Conservation (phyloP, 2,888 invertebrate genomes). For the Rutpela maculata region DNA sequence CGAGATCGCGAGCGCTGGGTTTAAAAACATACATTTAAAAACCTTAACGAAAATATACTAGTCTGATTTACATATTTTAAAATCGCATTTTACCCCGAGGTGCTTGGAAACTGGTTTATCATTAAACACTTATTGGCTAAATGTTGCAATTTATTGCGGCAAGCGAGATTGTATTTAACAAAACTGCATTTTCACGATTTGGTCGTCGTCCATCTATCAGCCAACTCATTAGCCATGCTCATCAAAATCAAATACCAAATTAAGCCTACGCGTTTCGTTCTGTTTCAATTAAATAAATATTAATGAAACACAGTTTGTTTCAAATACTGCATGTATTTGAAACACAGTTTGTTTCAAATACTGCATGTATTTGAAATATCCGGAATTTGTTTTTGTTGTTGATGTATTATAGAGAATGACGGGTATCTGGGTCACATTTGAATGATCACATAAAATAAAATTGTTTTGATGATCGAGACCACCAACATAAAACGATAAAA, state of each 20-base stretch:
- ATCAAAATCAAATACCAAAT: neutral
- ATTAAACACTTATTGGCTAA: neutral
- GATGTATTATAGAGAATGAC: too few relatives aligned
- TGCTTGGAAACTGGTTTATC: neutral
- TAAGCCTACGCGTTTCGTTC: neutral
- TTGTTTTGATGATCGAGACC: too few relatives aligned
- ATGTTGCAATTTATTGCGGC: neutral
- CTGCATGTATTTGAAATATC: neutral
- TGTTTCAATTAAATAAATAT: neutral
- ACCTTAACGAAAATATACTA: too few relatives aligned
- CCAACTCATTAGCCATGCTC: neutral
- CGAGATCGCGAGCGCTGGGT: too few relatives aligned
- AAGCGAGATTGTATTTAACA: neutral
- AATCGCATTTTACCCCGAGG: neutral
- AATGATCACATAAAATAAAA: too few relatives aligned
- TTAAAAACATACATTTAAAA: too few relatives aligned
- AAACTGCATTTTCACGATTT: neutral
- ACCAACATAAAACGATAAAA: too few relatives aligned
- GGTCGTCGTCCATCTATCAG: neutral
- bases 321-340: neutral
- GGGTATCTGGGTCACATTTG: too few relatives aligned
- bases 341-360: neutral
- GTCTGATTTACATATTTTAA: too few relatives aligned
- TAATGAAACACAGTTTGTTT: neutral
- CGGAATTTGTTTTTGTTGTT: neutral